phyloP scores from a whole-genome alignment of 1,140 invertebrate species.

The Philotrypesis tridentata region DNA sequence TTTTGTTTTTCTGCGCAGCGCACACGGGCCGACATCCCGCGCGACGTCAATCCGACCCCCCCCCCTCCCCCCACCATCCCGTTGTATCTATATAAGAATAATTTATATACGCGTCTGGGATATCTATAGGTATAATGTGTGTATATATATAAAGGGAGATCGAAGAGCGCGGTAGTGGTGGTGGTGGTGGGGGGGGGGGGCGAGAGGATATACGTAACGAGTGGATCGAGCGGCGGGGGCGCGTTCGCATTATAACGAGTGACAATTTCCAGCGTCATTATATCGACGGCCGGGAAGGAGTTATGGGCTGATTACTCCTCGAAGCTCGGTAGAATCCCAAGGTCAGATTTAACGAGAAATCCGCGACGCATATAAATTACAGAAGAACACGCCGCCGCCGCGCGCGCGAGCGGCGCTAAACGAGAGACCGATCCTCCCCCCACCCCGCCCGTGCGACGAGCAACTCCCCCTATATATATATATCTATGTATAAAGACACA shows the following conservation, averaged over 20 bases:
- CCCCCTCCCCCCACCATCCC: no score
- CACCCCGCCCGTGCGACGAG: no score
- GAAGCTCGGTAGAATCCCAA: slow-evolving; percentile 3
- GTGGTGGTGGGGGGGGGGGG: no score
- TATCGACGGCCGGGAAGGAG: slow-evolving; percentile 3
- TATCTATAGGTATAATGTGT: no score
- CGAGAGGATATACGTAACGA: background rate
- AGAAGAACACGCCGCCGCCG: background rate
- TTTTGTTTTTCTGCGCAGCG: background rate
- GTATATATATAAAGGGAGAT: no score
- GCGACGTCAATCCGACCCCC: background rate
- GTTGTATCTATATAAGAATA: no score
- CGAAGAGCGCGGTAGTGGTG: no score
- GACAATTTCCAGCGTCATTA: slow-evolving; percentile 43
- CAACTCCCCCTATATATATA: no score
- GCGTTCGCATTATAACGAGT: slow-evolving; percentile 3
- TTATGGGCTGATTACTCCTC: slow-evolving; percentile 9
- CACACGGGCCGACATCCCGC: no score
- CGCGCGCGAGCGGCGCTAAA: slow-evolving; percentile 13
- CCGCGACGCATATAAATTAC: slow-evolving; percentile 50
- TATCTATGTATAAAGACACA: background rate
- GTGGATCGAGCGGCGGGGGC: no score
- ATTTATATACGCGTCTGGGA: no score
- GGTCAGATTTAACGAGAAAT: slow-evolving; percentile 50
- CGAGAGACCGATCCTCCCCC: slow-evolving; percentile 30